Conservation (phyloP, 2,113 vertebrate species). For the Sceloporus undulatus region DNA sequence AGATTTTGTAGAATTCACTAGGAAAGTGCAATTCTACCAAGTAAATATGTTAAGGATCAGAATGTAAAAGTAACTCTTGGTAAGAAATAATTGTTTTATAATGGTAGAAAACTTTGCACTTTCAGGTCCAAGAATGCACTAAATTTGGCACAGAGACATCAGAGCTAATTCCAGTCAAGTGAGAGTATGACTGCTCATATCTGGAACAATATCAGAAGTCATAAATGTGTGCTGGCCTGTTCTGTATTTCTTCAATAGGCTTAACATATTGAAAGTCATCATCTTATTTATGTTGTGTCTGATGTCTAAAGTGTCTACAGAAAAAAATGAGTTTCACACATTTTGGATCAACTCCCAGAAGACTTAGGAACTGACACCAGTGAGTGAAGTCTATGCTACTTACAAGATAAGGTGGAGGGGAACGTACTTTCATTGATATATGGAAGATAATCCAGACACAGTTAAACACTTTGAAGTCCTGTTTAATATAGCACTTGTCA, state of each 20-base stretch:
- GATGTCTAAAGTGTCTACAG: not conserved
- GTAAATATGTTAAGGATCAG: not conserved
- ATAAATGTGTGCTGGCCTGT: not conserved
- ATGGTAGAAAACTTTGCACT: not conserved
- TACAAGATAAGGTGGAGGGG: not conserved
- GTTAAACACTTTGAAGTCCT: not conserved
- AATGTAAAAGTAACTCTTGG: not conserved
- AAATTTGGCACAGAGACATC: not conserved
- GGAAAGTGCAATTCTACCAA: not conserved
- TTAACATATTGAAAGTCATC: not conserved
- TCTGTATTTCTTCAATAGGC: not conserved
- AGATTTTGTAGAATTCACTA: not conserved
- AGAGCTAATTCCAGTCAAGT: not conserved
- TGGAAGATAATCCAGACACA: not conserved
- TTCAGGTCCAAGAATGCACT: not conserved
- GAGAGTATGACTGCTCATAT: conserved; percentile 5
- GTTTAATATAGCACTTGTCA: not conserved
- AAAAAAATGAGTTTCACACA: not conserved
- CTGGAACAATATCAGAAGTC: not conserved
- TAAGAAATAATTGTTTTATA: not conserved
- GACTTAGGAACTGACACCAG: not conserved
- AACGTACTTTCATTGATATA: not conserved
- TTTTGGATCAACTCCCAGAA: not conserved
- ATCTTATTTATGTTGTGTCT: not conserved
- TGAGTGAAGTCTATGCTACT: not conserved